Percentiles rank a stretch among this genome's conserved stretches.
phyloP scores from a whole-genome alignment of 1,140 invertebrate species.

The Kradibia gibbosae region DNA sequence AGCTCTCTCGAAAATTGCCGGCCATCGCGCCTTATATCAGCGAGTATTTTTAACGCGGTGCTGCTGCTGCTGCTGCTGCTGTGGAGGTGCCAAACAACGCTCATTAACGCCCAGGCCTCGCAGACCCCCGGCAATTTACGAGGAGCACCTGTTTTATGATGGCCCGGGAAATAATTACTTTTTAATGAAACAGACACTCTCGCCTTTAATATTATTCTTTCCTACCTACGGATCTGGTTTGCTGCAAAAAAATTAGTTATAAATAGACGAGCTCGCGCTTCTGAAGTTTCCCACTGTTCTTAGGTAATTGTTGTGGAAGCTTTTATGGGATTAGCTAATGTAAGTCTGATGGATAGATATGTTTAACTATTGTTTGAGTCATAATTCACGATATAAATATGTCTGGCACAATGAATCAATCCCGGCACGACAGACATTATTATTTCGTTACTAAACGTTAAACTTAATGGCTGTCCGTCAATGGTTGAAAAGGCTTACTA shows the following conservation, averaged over 20 bases:
- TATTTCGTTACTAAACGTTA: no score
- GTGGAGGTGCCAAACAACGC: not conserved
- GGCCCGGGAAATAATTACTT: not conserved
- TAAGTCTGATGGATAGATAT: not conserved
- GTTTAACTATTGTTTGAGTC: no score
- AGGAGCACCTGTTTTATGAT: conserved; percentile 14
- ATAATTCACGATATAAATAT: no score
- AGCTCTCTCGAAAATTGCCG: conserved; percentile 10
- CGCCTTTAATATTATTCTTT: conserved; percentile 11
- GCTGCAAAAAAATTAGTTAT: not conserved
- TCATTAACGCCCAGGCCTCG: no score
- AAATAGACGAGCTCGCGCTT: not conserved
- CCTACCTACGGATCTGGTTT: not conserved
- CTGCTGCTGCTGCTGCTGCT: no score
- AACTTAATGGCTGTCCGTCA: no score
- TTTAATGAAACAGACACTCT: conserved; percentile 3
- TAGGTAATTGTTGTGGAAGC: not conserved
- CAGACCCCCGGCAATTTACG: not conserved
- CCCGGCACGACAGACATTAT: no score
- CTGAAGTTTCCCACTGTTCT: not conserved
- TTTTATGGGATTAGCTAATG: not conserved
- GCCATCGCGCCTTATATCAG: not conserved
- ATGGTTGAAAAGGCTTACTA: no score
- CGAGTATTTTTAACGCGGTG: conserved; percentile 6
- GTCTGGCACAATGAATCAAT: no score